Base-by-base conservation (phyloP, 2,113 vertebrate species). In the Paralichthys olivaceus region DNA sequence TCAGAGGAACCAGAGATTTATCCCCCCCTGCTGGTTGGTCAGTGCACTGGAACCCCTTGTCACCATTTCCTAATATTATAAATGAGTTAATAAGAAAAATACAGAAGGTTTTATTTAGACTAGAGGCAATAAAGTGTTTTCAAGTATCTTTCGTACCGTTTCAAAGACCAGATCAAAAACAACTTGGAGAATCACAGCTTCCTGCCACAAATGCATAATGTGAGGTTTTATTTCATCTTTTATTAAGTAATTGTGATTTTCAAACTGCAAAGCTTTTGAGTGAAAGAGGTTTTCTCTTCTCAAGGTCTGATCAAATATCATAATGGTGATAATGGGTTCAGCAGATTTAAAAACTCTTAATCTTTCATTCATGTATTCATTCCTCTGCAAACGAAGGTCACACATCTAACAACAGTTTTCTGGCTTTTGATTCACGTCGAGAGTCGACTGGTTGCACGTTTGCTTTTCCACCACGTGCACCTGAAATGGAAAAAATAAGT, bases 11-110 rank as follows among this genome's bases (percentile, higher is more conserved):
- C 20, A 22, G 49, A 53, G 20, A 74, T 83, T 80, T 80, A 93
- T 54, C 90, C 69, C 92, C 92, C 90, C 90, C 92, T 93, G 74
- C 90, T 83, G 90, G 92, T 49, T 1, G 45, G 32, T 63, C 47
- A 14, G 26, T 58, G 75, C 66, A 63, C 65, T 20, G 2, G 32
- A 79, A 55, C 66, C 66, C 56, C 43, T 49, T 26, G 28, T 2
- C n/a, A 43, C 13, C n/a, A 37, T 23, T 79, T 8, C 43, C 17
- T 47, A 47, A 47, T 47, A 7, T 19, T 19, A 47, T 47, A 5
- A 17, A 47, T 17, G 5, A 17, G 4, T 47, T 17, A 5, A 47
- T 19, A 19, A 47, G 23, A 56, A 12, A 22, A 8, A 53, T 4
- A 22, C 9, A 53, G 20, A 53, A 4, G 43, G 25, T 45, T 14